Evolutionary conservation across 2,113 vertebrate genomes (phyloP).

Genomic region (Phaetusa simplex): DNA sequence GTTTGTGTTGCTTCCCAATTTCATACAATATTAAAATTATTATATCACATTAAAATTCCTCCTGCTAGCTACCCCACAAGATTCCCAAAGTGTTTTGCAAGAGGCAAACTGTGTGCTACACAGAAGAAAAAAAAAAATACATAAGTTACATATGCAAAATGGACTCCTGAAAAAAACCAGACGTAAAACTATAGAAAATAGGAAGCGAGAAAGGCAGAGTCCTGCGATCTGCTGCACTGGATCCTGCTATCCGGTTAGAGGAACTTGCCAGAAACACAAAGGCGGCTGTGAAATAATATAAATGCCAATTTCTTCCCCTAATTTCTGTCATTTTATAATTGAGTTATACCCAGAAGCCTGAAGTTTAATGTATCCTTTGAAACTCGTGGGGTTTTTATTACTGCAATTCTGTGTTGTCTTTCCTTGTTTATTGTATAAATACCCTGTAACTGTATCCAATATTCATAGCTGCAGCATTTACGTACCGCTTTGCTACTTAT

Average conservation of each 20-base stretch:
- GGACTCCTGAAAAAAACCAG: neutral
- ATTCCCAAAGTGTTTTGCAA: neutral
- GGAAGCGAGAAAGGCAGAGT: neutral
- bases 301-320: neutral
- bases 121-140: neutral
- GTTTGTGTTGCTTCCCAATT: constrained; percentile 33
- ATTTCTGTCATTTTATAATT: neutral
- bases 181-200: neutral
- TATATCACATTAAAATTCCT: constrained; percentile 27
- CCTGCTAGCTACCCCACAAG: neutral
- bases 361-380: neutral
- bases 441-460: neutral
- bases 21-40: constrained; percentile 19
- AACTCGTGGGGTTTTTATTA: neutral
- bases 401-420: neutral
- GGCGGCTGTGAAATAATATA: neutral
- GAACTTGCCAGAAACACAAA: neutral
- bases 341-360: neutral
- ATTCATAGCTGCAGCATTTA: neutral
- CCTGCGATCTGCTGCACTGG: neutral
- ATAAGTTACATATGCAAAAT: neutral
- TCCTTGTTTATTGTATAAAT: neutral
- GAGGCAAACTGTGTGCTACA: neutral
- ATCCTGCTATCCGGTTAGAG: neutral
- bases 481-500: neutral